Percentiles rank a stretch among this genome's conserved stretches.
Conservation (phyloP, 2,888 invertebrate species). For the Mimumesa dahlbomi region DNA sequence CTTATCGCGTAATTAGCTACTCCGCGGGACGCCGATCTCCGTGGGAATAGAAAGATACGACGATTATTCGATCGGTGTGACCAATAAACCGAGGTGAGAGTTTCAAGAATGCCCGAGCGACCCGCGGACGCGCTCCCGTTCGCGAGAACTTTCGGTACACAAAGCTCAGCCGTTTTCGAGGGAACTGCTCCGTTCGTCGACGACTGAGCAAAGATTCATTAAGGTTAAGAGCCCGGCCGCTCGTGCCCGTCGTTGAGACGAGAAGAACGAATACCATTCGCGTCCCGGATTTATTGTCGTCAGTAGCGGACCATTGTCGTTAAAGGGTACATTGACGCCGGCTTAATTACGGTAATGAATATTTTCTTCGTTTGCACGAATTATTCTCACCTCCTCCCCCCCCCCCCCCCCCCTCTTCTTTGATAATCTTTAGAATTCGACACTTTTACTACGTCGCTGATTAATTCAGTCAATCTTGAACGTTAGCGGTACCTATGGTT, state of each 20-base stretch:
- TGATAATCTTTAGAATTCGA: no score
- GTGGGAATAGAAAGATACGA: no score
- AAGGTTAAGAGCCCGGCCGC: slow-evolving; percentile 66
- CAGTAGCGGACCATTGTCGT: slow-evolving; percentile 14
- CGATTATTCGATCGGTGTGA: no score
- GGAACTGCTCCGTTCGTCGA: slow-evolving; percentile 53
- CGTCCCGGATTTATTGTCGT: slow-evolving; percentile 49
- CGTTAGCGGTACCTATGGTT: no score
- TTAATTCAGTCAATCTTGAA: no score
- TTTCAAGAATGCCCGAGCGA: neutral
- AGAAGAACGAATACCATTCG: slow-evolving; percentile 34
- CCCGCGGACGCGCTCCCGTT: neutral
- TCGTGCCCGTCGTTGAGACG: slow-evolving; percentile 27
- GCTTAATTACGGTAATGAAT: slow-evolving; percentile 26
- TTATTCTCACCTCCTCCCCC: neutral
- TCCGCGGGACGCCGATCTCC: no score
- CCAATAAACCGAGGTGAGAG: slow-evolving; percentile 16
- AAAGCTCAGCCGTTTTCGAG: slow-evolving; percentile 48
- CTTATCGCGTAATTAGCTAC: no score
- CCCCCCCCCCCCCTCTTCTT: no score
- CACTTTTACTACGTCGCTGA: no score
- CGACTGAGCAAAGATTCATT: slow-evolving; percentile 68
- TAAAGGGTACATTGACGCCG: slow-evolving; percentile 15
- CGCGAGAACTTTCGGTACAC: slow-evolving; percentile 1
- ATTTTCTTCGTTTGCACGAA: neutral